Base-by-base conservation (phyloP, 2,888 invertebrate genomes). In the Adineta ricciae region DNA sequence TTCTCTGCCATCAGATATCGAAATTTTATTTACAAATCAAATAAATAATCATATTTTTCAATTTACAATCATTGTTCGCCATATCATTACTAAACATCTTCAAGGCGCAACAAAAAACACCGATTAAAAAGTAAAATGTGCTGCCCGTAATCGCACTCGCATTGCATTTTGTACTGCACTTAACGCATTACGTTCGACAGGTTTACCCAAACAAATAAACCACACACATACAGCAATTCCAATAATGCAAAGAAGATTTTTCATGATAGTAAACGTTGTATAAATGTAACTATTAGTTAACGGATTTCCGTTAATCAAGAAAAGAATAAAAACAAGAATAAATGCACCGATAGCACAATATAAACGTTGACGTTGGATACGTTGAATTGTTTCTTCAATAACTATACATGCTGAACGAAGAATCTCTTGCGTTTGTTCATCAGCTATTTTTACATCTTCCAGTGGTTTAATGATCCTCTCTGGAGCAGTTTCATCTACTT, bases 161-260 rank as follows among this genome's bases (percentile, higher is more conserved):
- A 78, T 78, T 41, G 78, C 78, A 78, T 78, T 78, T 78, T 78
- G 38, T n/a, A 41, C 8, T 78, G 78, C 8, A 78, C 78, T 78
- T 78, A 78, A 78, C 9, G 78, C 78, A 41, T 78, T 78, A 4
- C 78, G 41, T 41, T 78, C 78, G 5, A 41, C 41, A 41, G 78
- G 78, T 78, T 78, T 78, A 41, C 78, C 78, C 4, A 78, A 78
- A 41, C 78, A 24, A 3, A 78, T 41, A 78, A 78, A 41, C 78
- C 78, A 78, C 0, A 78, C 41, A n/a, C 41, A 24, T 41, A 38
- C 16, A 16, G 41, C 41, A 41, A 41, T 78, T 9, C 38, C 78
- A 41, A 78, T 78, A 2, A 78, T 24, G n/a, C 78, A 78, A 8
- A 78, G 0, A 38, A 78, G n/a, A 41, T 78, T 32, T 41, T 78